Conservation (phyloP, 1,140 invertebrate genomes). For the Platyscapa corneri region DNA sequence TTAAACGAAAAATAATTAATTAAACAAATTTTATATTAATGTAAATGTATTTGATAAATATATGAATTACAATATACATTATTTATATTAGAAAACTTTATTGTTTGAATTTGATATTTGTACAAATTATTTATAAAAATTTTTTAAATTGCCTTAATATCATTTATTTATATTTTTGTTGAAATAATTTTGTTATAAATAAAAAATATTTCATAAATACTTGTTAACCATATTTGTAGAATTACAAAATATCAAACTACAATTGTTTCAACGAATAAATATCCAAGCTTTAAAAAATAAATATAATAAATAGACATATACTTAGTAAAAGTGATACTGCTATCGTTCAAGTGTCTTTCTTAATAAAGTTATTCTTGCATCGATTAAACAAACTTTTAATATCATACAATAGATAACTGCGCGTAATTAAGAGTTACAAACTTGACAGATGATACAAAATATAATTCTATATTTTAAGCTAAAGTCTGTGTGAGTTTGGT, state of each 20-base stretch:
- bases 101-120: neutral
- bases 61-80: neutral
- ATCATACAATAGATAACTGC: neutral
- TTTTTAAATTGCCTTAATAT: neutral
- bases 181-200: too few species aligned
- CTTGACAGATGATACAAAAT: neutral
- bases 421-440: neutral
- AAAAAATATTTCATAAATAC: neutral
- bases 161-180: too few species aligned
- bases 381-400: slow-evolving; percentile 19
- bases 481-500: neutral
- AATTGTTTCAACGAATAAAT: too few species aligned
- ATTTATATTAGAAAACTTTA: neutral
- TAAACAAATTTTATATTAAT: too few species aligned
- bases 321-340: neutral
- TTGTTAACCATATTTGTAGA: neutral
- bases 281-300: neutral
- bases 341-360: slow-evolving; percentile 22
- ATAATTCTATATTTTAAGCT: too few species aligned
- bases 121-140: neutral
- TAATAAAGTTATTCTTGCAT: slow-evolving; percentile 14
- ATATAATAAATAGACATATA: neutral
- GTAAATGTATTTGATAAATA: neutral
- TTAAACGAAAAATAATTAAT: too few species aligned
- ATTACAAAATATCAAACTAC: neutral